A percentile compares a stretch with the other conserved stretches of the same genome.
Evolutionary conservation across 2,888 invertebrate species (phyloP).

Genomic region (Hypomecis punctinalis): DNA sequence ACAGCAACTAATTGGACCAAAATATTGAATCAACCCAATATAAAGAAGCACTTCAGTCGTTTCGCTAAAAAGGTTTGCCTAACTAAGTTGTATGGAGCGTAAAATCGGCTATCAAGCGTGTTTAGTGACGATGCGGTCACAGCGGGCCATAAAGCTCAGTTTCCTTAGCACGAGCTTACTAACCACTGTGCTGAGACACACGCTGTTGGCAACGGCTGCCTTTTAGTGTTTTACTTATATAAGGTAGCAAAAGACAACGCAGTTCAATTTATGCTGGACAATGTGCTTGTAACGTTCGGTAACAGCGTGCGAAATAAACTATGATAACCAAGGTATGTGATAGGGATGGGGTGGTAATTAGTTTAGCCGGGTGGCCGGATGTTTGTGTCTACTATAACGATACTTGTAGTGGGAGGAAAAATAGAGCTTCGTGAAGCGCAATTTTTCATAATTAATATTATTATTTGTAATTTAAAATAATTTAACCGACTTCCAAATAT

Average conservation of each 20-base stretch:
- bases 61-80: slow-evolving; percentile 8
- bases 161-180: slow-evolving; percentile 68
- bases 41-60: background rate
- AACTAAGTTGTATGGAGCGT: slow-evolving; percentile 52
- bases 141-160: slow-evolving; percentile 71
- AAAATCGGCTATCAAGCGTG: slow-evolving; percentile 63
- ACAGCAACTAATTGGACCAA: too few species aligned
- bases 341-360: slow-evolving; percentile 9
- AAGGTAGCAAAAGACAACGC: slow-evolving; percentile 39
- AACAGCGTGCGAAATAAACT: slow-evolving; percentile 76
- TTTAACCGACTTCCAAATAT: too few species aligned
- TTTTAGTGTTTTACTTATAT: slow-evolving; percentile 35
- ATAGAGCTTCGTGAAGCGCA: too few species aligned
- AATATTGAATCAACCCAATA: background rate
- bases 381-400: background rate
- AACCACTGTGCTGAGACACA: slow-evolving; percentile 59
- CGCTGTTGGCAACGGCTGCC: slow-evolving; percentile 42
- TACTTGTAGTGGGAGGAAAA: too few species aligned
- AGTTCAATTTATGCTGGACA: slow-evolving; percentile 51
- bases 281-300: slow-evolving; percentile 64
- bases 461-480: too few species aligned
- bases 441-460: too few species aligned
- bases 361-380: slow-evolving; percentile 15
- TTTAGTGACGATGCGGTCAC: slow-evolving; percentile 68
- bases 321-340: slow-evolving; percentile 69